Conservation (phyloP, 2,888 invertebrate species). For the Drosophila meridionalis region DNA sequence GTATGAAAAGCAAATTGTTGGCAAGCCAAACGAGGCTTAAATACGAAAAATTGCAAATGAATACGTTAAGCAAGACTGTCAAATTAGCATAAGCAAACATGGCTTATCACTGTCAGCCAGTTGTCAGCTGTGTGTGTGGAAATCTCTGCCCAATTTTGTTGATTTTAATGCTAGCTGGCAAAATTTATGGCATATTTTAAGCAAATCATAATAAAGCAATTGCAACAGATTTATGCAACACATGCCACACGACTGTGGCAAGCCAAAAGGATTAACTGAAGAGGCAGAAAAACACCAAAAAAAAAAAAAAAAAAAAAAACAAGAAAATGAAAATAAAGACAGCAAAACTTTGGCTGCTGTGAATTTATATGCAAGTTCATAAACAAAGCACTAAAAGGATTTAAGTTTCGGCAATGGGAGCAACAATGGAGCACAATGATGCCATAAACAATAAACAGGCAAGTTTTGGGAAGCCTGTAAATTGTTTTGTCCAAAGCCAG, state of each 20-base stretch:
- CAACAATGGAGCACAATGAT: slow-evolving; percentile 78
- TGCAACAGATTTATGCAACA: slow-evolving; percentile 56
- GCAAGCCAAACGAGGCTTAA: slow-evolving; percentile 6
- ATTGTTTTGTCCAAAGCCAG: slow-evolving; percentile 67
- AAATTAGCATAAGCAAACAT: slow-evolving; percentile 14
- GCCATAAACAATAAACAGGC: slow-evolving; percentile 83
- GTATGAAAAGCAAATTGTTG: neutral
- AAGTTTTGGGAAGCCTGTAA: slow-evolving; percentile 78
- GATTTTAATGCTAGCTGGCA: slow-evolving; percentile 9
- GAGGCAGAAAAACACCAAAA: slow-evolving; percentile 9
- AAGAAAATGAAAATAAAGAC: slow-evolving; percentile 3
- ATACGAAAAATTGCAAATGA: neutral
- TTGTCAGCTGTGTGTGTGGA: slow-evolving; percentile 1
- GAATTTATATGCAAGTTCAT: slow-evolving; percentile 79
- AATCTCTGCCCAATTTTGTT: slow-evolving; percentile 12
- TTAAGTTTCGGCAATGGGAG: slow-evolving; percentile 63
- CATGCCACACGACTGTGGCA: slow-evolving; percentile 51
- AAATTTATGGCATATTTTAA: slow-evolving; percentile 41
- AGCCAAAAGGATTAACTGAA: slow-evolving; percentile 63
- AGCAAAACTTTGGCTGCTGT: slow-evolving; percentile 53
- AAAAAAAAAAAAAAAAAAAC: neutral
- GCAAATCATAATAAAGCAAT: slow-evolving; percentile 50
- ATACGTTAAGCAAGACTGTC: slow-evolving; percentile 12
- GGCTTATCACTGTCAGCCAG: slow-evolving; percentile 7
- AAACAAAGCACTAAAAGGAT: slow-evolving; percentile 80